These are phyloP conservation scores for Drosophila serrata DNA, from an alignment of 1,140 invertebrate genomes.

Conservation along the genomic window DNA sequence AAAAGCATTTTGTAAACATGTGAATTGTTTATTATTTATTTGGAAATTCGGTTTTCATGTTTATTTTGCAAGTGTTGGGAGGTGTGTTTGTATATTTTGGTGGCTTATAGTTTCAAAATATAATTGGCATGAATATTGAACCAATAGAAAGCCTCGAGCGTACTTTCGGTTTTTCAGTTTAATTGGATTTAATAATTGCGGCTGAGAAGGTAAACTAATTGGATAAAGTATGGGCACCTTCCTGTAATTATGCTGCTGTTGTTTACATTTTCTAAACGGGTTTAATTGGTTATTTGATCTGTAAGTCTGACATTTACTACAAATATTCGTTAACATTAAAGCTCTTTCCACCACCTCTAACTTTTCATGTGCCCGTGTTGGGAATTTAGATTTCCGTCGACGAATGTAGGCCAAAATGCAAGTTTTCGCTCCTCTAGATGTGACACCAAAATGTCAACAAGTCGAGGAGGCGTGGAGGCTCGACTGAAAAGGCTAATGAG, in stretches of 20 bases:
- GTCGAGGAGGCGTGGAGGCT: slow-evolving; percentile 45
- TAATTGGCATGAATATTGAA: slow-evolving; percentile 29
- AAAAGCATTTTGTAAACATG: slow-evolving; percentile 26
- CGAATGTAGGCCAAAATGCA: slow-evolving; percentile 46
- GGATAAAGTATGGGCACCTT: background rate
- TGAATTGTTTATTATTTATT: slow-evolving; percentile 48
- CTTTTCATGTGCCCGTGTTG: slow-evolving; percentile 2
- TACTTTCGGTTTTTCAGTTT: background rate
- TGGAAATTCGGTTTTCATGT: slow-evolving; percentile 7
- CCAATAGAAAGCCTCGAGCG: background rate
- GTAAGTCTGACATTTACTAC: background rate
- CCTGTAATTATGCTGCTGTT: background rate
- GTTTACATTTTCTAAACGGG: background rate
- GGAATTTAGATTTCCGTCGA: background rate
- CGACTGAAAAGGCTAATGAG: slow-evolving; percentile 76
- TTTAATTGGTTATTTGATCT: background rate
- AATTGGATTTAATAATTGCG: background rate
- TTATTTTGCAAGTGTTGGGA: slow-evolving; percentile 2
- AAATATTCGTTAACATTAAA: background rate
- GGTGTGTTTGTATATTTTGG: background rate
- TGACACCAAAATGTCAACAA: slow-evolving; percentile 78
- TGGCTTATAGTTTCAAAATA: slow-evolving; percentile 10
- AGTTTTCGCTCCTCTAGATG: slow-evolving; percentile 43
- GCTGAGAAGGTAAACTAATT: background rate
- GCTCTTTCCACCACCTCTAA: background rate